Evolutionary conservation across 2,797 vertebrate genomes (phyloP).

Genomic region (Cuniculus paca): DNA sequence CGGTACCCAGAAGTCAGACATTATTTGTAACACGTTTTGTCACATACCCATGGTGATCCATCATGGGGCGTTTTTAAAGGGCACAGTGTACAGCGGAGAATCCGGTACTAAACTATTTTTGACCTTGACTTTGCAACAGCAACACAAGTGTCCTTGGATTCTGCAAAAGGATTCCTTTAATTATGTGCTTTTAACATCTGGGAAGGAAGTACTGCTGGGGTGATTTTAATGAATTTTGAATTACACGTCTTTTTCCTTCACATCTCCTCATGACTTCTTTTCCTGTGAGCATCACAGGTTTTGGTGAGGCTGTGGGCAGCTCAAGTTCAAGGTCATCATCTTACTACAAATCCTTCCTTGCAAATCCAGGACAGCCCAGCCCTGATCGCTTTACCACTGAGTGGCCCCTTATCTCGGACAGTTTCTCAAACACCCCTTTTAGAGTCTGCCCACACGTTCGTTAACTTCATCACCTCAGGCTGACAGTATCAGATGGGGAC

Average conservation of each 20-base stretch:
- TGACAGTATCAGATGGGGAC: neutral
- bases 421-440: conserved; percentile 7
- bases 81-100: conserved; percentile 33
- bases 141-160: conserved; percentile 19
- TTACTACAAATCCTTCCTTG: conserved; percentile 18
- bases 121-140: conserved; percentile 65
- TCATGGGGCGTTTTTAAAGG: conserved; percentile 16
- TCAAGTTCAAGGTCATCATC: conserved; percentile 62
- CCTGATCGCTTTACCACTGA: conserved; percentile 6
- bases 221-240: conserved; percentile 75
- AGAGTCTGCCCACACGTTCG: neutral
- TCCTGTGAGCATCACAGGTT: conserved; percentile 39
- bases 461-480: conserved; percentile 30
- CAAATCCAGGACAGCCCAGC: neutral
- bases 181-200: conserved; percentile 69
- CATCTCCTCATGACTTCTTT: conserved; percentile 62
- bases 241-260: conserved; percentile 46
- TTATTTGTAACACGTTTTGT: neutral
- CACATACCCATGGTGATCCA: conserved; percentile 50
- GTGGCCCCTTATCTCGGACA: conserved; percentile 19
- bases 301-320: neutral
- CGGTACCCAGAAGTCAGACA: neutral
- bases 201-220: conserved; percentile 50
- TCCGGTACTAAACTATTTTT: conserved; percentile 54
- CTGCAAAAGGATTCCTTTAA: conserved; percentile 54